Evolutionary conservation across 2,888 invertebrate species (phyloP).

Genomic region (Dione juno): DNA sequence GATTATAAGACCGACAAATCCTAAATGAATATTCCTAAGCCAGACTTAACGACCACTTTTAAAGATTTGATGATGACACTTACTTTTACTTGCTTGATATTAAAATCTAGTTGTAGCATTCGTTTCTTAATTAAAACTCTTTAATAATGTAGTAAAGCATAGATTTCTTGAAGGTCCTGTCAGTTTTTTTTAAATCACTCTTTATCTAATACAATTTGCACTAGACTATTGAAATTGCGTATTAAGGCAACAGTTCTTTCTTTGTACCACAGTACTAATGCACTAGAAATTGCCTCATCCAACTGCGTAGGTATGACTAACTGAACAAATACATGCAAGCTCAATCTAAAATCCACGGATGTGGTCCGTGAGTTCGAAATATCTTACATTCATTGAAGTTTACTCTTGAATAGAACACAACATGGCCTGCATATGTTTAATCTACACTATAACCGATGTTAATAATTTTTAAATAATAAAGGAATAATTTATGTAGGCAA

Average conservation of each 20-base stretch:
- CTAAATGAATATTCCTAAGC: conserved; percentile 8
- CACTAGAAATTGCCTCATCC: conserved; percentile 39
- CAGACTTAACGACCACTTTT: background rate
- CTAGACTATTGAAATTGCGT: background rate
- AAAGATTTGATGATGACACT: background rate
- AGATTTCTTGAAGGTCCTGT: background rate
- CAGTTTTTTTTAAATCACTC: background rate
- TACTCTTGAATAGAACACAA: background rate
- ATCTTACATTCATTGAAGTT: conserved; percentile 7
- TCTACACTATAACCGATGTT: background rate
- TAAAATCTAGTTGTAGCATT: background rate
- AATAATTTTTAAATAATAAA: background rate
- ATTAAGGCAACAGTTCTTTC: conserved; percentile 3
- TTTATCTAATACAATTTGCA: background rate
- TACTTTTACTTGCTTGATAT: background rate
- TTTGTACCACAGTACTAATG: conserved; percentile 36
- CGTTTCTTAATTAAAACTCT: background rate
- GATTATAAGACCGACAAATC: conserved; percentile 12
- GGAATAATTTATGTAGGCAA: background rate
- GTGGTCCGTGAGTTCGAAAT: conserved; percentile 23
- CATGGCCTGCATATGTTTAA: background rate
- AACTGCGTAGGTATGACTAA: conserved; percentile 39
- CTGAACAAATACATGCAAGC: conserved; percentile 35
- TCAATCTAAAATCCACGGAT: conserved; percentile 34
- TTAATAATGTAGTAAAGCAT: background rate